Percentiles rank a stretch among this genome's conserved stretches.
These are phyloP conservation scores for Ditylenchus dipsaci DNA, from an alignment of 1,140 invertebrate genomes.

Conservation along the genomic window DNA sequence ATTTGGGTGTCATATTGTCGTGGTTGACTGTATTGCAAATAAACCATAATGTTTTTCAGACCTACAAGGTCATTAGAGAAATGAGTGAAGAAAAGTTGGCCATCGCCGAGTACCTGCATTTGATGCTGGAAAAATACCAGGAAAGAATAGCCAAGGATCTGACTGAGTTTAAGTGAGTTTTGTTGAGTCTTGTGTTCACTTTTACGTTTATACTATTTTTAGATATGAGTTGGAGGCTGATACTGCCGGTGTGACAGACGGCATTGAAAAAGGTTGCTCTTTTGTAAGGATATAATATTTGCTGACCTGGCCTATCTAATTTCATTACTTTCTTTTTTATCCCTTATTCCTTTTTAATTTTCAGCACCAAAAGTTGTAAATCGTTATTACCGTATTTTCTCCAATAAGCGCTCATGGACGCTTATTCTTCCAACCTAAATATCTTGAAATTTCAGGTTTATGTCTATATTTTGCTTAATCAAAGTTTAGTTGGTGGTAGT, in stretches of 20 bases:
- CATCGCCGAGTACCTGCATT: conserved; percentile 24
- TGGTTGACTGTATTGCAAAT: too few species aligned
- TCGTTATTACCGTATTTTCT: too few species aligned
- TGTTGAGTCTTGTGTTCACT: too few species aligned
- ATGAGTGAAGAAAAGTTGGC: conserved; percentile 16
- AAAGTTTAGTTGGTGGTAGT: too few species aligned
- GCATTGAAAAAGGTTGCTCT: conserved; percentile 23
- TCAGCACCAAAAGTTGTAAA: too few species aligned
- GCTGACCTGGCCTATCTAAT: not conserved
- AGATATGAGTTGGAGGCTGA: conserved; percentile 23
- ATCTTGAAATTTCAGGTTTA: too few species aligned
- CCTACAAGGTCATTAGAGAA: conserved; percentile 16
- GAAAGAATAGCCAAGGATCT: conserved; percentile 26
- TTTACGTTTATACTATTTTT: too few species aligned
- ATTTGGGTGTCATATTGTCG: too few species aligned
- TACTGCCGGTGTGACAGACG: conserved; percentile 25
- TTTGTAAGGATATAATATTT: conserved; percentile 6
- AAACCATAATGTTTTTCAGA: conserved; percentile 17
- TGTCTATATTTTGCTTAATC: too few species aligned
- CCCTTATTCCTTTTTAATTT: not conserved
- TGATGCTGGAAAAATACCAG: conserved; percentile 26
- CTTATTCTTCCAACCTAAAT: too few species aligned
- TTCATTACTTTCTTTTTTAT: not conserved
- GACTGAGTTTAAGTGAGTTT: conserved; percentile 21
- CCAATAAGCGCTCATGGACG: too few species aligned